phyloP scores from a whole-genome alignment of 2,113 vertebrate genomes.

The Ascaphus truei region DNA sequence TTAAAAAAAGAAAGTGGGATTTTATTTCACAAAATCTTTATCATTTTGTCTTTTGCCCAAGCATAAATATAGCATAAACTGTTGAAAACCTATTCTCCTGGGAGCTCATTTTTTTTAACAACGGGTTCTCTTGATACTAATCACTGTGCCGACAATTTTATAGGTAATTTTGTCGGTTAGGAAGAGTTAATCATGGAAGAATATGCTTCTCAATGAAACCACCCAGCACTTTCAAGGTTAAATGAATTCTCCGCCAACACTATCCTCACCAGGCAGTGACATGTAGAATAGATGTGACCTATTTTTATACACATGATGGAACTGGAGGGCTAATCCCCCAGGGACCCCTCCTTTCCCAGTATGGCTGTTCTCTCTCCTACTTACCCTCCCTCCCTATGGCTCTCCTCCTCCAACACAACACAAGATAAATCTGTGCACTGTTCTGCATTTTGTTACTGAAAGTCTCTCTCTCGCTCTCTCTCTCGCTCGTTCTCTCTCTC shows the following conservation, averaged over 20 bases:
- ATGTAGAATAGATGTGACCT: slow-evolving; percentile 38
- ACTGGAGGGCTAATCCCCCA: slow-evolving; percentile 38
- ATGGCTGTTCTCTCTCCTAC: slow-evolving; percentile 29
- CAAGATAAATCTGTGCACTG: slow-evolving; percentile 16
- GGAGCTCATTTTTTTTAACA: not conserved
- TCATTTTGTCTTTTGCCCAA: no score
- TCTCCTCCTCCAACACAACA: slow-evolving; percentile 23
- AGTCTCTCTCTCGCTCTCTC: no score
- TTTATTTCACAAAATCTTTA: no score
- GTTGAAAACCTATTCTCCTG: not conserved
- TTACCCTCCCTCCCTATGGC: slow-evolving; percentile 16
- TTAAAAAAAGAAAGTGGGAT: no score
- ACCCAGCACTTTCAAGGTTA: slow-evolving; percentile 30
- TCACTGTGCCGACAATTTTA: not conserved
- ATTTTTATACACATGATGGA: slow-evolving; percentile 40
- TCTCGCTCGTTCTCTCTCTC: slow-evolving; percentile 30
- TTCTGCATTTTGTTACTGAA: slow-evolving; percentile 23
- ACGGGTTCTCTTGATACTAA: not conserved
- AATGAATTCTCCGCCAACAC: slow-evolving; percentile 27
- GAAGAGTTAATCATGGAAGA: not conserved
- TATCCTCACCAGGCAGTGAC: slow-evolving; percentile 33
- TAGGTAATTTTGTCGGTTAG: not conserved
- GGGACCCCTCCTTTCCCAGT: slow-evolving; percentile 21
- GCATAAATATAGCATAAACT: no score
- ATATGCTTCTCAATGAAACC: not conserved